Percentiles rank a stretch among this genome's conserved stretches.
Conservation (phyloP, 2,888 invertebrate genomes). For the Chalcis sispes region DNA sequence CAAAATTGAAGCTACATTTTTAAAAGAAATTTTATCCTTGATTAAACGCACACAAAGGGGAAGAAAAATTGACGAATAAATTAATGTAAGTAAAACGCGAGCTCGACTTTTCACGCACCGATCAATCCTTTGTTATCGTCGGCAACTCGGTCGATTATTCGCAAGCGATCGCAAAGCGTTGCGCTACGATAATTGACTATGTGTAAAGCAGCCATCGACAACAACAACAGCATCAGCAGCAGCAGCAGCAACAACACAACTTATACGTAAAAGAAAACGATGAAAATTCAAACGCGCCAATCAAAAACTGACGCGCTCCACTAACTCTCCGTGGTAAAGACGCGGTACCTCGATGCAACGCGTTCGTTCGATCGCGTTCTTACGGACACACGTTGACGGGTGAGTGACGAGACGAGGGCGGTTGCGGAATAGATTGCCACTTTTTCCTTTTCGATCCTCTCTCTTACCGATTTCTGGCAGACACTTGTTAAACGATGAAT, state of each 20-base stretch:
- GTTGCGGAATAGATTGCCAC: conserved; percentile 10
- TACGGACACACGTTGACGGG: conserved; percentile 22
- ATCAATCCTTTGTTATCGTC: not conserved
- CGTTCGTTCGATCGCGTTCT: too few relatives aligned
- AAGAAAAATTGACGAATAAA: too few relatives aligned
- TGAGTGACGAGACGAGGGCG: conserved; percentile 21
- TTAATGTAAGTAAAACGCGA: too few relatives aligned
- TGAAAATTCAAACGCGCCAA: conserved; percentile 45
- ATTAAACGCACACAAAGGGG: too few relatives aligned
- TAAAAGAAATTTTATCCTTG: too few relatives aligned
- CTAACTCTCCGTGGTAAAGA: conserved; percentile 41
- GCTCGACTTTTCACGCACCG: too few relatives aligned
- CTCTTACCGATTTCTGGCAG: too few relatives aligned
- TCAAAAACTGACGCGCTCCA: conserved; percentile 49
- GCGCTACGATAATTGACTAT: conserved; percentile 22
- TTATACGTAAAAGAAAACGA: too few relatives aligned
- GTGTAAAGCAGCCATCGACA: not conserved
- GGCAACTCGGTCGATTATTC: not conserved
- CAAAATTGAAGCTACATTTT: too few relatives aligned
- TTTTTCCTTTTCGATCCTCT: too few relatives aligned
- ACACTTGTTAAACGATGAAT: too few relatives aligned
- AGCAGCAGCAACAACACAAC: too few relatives aligned
- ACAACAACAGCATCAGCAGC: not conserved
- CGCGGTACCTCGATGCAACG: conserved; percentile 23
- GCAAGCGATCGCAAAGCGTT: not conserved